phyloP scores from a whole-genome alignment of 2,888 invertebrate genomes.

The Andrena minutula region DNA sequence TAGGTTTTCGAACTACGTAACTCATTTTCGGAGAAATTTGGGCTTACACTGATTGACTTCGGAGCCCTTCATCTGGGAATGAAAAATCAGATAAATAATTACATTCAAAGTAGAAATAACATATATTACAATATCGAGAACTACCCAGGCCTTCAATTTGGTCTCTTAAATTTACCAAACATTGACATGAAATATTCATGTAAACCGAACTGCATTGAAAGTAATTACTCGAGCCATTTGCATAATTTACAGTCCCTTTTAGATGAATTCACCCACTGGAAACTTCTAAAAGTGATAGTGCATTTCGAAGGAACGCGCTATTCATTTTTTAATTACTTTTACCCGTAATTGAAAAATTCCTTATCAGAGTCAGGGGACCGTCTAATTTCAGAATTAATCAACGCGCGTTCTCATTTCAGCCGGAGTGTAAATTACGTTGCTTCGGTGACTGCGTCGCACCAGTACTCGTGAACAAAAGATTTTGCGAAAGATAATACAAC shows the following conservation, averaged over 20 bases:
- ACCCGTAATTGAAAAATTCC: constrained; percentile 12
- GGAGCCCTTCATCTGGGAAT: too few relatives aligned
- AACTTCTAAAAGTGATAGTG: neutral
- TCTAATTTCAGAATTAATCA: constrained; percentile 22
- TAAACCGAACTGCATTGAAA: too few relatives aligned
- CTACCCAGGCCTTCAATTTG: too few relatives aligned
- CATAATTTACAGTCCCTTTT: neutral
- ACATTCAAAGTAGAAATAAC: too few relatives aligned
- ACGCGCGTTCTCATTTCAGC: constrained; percentile 13
- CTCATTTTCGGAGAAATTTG: too few relatives aligned
- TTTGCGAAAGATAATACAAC: constrained; percentile 29
- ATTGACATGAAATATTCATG: too few relatives aligned
- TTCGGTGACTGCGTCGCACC: constrained; percentile 20
- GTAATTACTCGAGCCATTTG: neutral
- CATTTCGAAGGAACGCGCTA: neutral
- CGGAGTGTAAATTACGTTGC: constrained; percentile 28
- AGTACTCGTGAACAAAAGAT: constrained; percentile 35
- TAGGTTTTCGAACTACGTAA: too few relatives aligned
- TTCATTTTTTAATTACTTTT: constrained; percentile 22
- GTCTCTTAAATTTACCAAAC: too few relatives aligned
- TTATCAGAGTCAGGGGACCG: neutral
- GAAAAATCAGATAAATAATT: too few relatives aligned
- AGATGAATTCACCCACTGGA: neutral
- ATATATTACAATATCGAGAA: too few relatives aligned
- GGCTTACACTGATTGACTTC: too few relatives aligned